Conservation (phyloP, 2,888 invertebrate species). For the Thera britannica region DNA sequence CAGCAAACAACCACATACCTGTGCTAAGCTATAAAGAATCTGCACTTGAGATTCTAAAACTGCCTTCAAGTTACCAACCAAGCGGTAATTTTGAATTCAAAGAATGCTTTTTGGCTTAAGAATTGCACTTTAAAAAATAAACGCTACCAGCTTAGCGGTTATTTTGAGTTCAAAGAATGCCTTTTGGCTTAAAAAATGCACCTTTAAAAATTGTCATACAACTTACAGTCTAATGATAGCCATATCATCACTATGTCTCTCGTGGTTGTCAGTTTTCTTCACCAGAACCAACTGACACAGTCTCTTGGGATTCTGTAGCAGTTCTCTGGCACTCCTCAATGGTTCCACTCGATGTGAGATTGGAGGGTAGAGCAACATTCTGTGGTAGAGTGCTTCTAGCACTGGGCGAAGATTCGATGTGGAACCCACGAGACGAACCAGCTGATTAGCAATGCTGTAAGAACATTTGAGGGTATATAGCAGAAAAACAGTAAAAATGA, state of each 20-base stretch:
- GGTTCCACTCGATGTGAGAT: constrained; percentile 94
- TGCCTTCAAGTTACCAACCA: neutral
- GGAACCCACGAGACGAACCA: constrained; percentile 94
- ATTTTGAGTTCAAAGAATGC: neutral
- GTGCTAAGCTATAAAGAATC: neutral
- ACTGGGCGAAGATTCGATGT: constrained; percentile 95
- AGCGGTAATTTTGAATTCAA: neutral
- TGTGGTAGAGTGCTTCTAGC: constrained; percentile 95
- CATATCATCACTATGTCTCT: constrained; percentile 89
- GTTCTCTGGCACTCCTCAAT: constrained; percentile 91
- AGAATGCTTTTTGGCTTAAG: constrained; percentile 6
- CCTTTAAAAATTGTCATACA: constrained; percentile 3
- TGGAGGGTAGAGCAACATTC: constrained; percentile 95
- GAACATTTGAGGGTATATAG: neutral
- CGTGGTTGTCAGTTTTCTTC: constrained; percentile 85
- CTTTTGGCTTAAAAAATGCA: constrained; percentile 2
- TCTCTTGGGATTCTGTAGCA: constrained; percentile 91
- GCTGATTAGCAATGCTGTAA: constrained; percentile 93
- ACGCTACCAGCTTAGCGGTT: neutral
- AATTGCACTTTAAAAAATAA: neutral
- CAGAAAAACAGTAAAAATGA: neutral
- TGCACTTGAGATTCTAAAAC: neutral
- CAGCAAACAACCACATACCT: neutral
- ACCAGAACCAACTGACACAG: constrained; percentile 90
- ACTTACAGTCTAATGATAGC: constrained; percentile 92